Base-by-base conservation (phyloP, 2,888 invertebrate genomes). In the Caenorhabditis drosophilae region DNA sequence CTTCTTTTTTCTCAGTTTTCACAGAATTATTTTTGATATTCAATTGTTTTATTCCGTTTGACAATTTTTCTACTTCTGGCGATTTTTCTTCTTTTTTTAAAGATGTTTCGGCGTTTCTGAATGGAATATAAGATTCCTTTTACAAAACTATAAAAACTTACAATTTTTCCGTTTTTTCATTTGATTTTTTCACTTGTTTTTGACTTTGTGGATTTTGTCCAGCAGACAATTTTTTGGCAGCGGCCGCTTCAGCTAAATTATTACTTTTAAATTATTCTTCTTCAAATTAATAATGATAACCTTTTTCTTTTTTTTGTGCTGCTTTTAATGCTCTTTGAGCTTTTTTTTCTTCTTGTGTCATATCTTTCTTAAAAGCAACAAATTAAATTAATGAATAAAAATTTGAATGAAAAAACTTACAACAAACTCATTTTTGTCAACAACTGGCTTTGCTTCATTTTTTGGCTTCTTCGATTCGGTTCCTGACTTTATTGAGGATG, bases 281-380 rank as follows among this genome's bases (percentile, higher is more conserved):
- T 12, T 20, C 31, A 20, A 6, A 3, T 16, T n/a, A n/a, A n/a
- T n/a, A n/a, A n/a, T n/a, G n/a, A n/a, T n/a, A n/a, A 70, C 67
- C 70, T 61, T 63, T 62, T 4, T 63, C 72, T 22, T 72, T 70
- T 23, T 75, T 75, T 38, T 63, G 71, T 1, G 72, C 75, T 2
- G 72, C 75, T 42, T 75, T 75, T 3, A 68, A 66, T n/a, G 59
- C 59, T 51, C 72, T 58, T 40, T 68, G 67, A 9, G 56, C 60
- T 42, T 69, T 59, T 27, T 72, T 72, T 22, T 72, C 72, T 6
- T 72, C 72, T 7, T 58, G 56, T 4, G 60, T 67, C 55, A 72
- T 68, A 11, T 72, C 67, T 53, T 59, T 56, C 60, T 60, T 49
- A 12, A 49, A 53, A 44, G 4, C 41, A 12, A 18, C 18, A 18